A percentile compares a stretch with the other conserved stretches of the same genome.
phyloP scores from a whole-genome alignment of 1,140 invertebrate genomes.

The Lepidurus apus region DNA sequence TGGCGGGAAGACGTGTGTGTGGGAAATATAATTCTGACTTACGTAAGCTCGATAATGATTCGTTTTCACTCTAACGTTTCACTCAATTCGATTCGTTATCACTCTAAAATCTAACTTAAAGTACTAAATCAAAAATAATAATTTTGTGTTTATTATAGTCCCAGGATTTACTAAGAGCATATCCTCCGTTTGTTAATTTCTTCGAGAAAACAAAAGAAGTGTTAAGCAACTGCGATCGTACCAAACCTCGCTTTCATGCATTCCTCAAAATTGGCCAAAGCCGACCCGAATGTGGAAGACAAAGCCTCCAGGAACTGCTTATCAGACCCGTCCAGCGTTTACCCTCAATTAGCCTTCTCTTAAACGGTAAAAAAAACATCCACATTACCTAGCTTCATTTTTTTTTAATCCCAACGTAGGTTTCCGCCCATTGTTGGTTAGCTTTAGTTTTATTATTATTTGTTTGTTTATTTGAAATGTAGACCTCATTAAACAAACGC shows the following conservation, averaged over 20 bases:
- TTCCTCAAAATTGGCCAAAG: conserved; percentile 90
- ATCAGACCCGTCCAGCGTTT: conserved; percentile 94
- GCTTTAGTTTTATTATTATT: conserved; percentile 23
- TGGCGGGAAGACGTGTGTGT: conserved; percentile 82
- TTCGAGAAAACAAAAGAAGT: conserved; percentile 95
- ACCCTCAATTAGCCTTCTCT: conserved; percentile 86
- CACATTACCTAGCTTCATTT: conserved; percentile 12
- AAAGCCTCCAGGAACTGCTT: conserved; percentile 87
- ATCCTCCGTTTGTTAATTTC: conserved; percentile 96
- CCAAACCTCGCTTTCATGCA: conserved; percentile 91
- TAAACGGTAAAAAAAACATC: conserved; percentile 62
- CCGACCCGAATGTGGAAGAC: conserved; percentile 87
- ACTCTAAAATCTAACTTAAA: too few species aligned
- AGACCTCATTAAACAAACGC: conserved; percentile 90
- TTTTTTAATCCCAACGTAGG: background rate
- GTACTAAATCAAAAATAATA: background rate
- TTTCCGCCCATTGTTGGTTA: background rate
- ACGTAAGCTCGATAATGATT: conserved; percentile 49
- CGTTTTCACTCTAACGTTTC: background rate
- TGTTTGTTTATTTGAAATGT: conserved; percentile 41
- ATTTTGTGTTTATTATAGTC: conserved; percentile 29
- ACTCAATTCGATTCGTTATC: background rate
- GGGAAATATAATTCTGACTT: conserved; percentile 80
- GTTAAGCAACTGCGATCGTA: conserved; percentile 79
- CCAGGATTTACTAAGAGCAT: conserved; percentile 72